Percentiles rank a stretch among this genome's conserved stretches.
Evolutionary conservation across 1,140 invertebrate genomes (phyloP).

Genomic region (Protaetia brevitarsis): DNA sequence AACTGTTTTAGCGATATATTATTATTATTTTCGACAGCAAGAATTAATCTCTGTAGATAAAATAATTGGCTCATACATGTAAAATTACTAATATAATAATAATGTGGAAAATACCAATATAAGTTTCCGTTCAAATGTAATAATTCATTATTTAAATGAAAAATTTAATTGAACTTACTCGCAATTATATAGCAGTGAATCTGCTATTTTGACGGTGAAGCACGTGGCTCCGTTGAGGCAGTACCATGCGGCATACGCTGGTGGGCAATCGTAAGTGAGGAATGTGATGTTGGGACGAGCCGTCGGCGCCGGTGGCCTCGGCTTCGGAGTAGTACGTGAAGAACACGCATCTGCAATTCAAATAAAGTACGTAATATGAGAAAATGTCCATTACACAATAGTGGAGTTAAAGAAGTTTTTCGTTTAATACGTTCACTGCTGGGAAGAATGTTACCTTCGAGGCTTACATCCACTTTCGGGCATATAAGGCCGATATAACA

Average conservation of each 20-base stretch:
- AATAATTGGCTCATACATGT: no score
- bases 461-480: not conserved
- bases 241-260: conserved; percentile 88
- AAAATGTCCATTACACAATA: conserved; percentile 1
- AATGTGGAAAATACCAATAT: no score
- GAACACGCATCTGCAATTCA: conserved; percentile 71
- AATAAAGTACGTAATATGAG: conserved; percentile 27
- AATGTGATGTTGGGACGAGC: conserved; percentile 90
- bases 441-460: no score
- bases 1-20: no score
- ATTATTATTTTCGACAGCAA: no score
- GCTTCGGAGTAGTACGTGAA: conserved; percentile 80
- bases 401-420: not conserved
- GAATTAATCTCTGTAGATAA: no score
- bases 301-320: conserved; percentile 71
- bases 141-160: not conserved
- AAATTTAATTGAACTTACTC: conserved; percentile 76
- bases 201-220: conserved; percentile 90
- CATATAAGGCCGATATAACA: no score
- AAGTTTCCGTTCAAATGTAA: no score
- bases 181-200: conserved; percentile 90
- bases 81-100: no score
- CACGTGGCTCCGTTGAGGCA: conserved; percentile 92
- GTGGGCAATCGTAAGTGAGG: conserved; percentile 88
- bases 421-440: not conserved